Conservation (phyloP, 35 echinoderm and acorn worm genomes). For the Heliocidaris erythrogramma region DNA sequence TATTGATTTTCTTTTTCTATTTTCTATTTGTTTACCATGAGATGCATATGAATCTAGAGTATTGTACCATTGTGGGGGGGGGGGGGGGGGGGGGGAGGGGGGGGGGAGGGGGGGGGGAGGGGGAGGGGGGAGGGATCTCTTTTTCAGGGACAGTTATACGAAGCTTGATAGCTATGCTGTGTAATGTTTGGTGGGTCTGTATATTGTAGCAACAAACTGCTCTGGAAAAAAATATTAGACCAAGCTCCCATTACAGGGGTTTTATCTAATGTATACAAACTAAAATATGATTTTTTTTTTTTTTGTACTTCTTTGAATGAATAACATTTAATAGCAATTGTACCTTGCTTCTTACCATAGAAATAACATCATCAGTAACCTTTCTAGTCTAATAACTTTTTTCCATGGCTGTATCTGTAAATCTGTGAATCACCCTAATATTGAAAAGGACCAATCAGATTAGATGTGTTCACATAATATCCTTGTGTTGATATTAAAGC, state of each 20-base stretch:
- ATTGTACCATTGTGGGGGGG: neutral
- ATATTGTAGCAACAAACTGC: neutral
- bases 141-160: neutral
- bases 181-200: neutral
- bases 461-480: neutral
- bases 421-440: neutral
- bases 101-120: neutral
- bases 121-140: neutral
- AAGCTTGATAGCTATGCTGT: neutral
- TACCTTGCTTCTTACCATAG: too few species aligned
- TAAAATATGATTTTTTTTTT: too few species aligned
- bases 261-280: too few species aligned
- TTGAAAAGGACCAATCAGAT: neutral
- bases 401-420: neutral
- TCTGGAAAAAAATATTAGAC: neutral
- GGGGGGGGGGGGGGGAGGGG: neutral
- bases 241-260: too few species aligned
- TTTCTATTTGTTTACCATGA: neutral
- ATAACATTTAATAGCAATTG: too few species aligned
- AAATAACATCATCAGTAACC: neutral
- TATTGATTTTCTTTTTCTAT: constrained; percentile 5
- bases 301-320: too few species aligned
- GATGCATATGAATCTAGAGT: neutral
- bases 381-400: too few species aligned
- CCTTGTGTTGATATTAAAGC: too few species aligned